Base-by-base conservation (phyloP, 1,140 invertebrate species). In the Manduca sexta region DNA sequence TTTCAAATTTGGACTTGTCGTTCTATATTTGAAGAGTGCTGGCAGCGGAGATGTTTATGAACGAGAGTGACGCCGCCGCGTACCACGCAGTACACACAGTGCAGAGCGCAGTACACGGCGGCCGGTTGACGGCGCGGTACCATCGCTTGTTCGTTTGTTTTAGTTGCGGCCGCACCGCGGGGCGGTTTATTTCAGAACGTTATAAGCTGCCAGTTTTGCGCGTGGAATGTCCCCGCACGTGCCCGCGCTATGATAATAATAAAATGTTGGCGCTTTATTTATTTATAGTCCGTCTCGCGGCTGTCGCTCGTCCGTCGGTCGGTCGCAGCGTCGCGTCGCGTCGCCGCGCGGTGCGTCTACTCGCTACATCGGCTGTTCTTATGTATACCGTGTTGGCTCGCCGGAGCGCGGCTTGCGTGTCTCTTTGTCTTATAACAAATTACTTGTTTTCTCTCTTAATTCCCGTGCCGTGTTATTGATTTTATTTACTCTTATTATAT, bases 261-360 rank as follows among this genome's bases (percentile, higher is more conserved):
- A 84, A 81, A 79, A 84, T 82, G 78, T 77, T 81, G 74, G 74
- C 76, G 76, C 76, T 79, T 82, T 84, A 81, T 79, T 81, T 84
- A 82, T 84, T 81, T 84, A 82, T 84, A 81, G 78, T 64, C 46
- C 64, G 67, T 70, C 69, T 72, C 64, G 73, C 78, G 75, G 76
- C 77, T 84, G 81, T 84, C 81, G 76, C 62, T 72, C 71, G 77
- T 77, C 67, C 64, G 71, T 80, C 71, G 66, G 74, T 82, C 66
- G 53, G 60, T 54, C 53, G 44, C 51, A 42, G 15, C 43, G 18
- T 12, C 30, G 26, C 26, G 41, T 30, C 4, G 21, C 21, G 21
- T 3, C 21, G 21, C 21, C 4, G 21, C 21, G 21, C 8, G 21
- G 21, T 8, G 21, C 8, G 21, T 3, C 21, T 26, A 8, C 21